Evolutionary conservation across 2,888 invertebrate genomes (phyloP), one percentile per base, ranked within the genome.

Genomic region (Leptinotarsa haldemani): DNA sequence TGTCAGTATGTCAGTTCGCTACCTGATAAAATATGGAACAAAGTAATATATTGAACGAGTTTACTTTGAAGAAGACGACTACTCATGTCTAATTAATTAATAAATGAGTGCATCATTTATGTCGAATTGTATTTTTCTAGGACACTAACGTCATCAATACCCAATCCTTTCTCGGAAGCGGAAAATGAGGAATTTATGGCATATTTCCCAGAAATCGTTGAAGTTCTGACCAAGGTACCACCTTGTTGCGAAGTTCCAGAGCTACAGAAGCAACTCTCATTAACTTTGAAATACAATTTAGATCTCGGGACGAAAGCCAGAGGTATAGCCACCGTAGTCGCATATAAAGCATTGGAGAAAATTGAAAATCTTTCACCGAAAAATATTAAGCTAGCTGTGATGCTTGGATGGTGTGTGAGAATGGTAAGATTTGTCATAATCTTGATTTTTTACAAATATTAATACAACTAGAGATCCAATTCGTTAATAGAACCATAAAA

Each of bases 381-480:
- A 50, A 71, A 67, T 63, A 50, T 71, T n/a, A 61, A 12, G n/a
- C 12, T 66, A 46, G 71, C 50, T 16, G 64, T 22, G 9, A 48
- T 67, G 25, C 30, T 71, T 16, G 71, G 48, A 46, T 71, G 71
- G 71, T 67, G 67, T 15, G 40, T 12, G 13, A 61, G 63, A 71
- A n/a, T 71, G 61, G 71, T 71, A 40, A 63, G 71, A 48, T 7
- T 15, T 20, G 25, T 18, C 18, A 12, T 12, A 40, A 40, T 40
- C 2, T 40, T 12, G 12, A 40, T 40, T 40, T 40, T 40, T 40
- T 9, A 9, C 2, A 12, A 40, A 40, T 12, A 2, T 12, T 40
- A 40, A 12, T 40, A 40, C 40, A 9, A 9, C 7, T 40, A 40
- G 40, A 12, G 40, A 40, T 40, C 9, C 9, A 40, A 40, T 30